phyloP scores from a whole-genome alignment of 2,797 vertebrate genomes.

The Coreius guichenoti region DNA sequence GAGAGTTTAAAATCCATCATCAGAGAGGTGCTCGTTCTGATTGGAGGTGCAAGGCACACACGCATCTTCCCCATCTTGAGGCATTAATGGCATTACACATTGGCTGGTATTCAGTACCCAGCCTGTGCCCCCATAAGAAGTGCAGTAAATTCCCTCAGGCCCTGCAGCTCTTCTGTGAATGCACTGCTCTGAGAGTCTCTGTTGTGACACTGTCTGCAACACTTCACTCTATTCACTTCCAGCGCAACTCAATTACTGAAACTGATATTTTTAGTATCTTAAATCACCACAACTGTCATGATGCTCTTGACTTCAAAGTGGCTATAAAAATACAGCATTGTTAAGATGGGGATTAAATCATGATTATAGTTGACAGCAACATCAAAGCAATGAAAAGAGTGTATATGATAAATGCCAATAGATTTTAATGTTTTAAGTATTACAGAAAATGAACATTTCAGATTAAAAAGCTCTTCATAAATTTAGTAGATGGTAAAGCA shows the following conservation, averaged over 20 bases:
- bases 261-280: slow-evolving; percentile 66
- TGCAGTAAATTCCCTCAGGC: slow-evolving; percentile 58
- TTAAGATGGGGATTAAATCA: slow-evolving; percentile 65
- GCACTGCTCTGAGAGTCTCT: slow-evolving; percentile 59
- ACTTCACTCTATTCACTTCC: slow-evolving; percentile 62
- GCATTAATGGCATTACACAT: slow-evolving; percentile 37
- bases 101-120: slow-evolving; percentile 51
- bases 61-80: slow-evolving; percentile 15
- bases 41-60: neutral
- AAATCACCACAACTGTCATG: slow-evolving; percentile 68
- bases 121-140: slow-evolving; percentile 55
- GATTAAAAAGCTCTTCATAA: slow-evolving; percentile 8
- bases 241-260: slow-evolving; percentile 62
- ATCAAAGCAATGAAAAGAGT: slow-evolving; percentile 52
- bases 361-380: slow-evolving; percentile 58
- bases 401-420: slow-evolving; percentile 52
- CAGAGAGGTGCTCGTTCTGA: slow-evolving; percentile 8
- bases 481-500: slow-evolving; percentile 31
- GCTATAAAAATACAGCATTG: slow-evolving; percentile 64
- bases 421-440: slow-evolving; percentile 47
- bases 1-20: neutral
- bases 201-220: slow-evolving; percentile 63
- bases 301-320: slow-evolving; percentile 69
- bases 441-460: slow-evolving; percentile 48
- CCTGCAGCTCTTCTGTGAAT: slow-evolving; percentile 60